Evolutionary conservation across 2,797 vertebrate genomes (phyloP), one percentile per base, ranked within the genome.

Genomic region (Pangasius mekongensis): DNA sequence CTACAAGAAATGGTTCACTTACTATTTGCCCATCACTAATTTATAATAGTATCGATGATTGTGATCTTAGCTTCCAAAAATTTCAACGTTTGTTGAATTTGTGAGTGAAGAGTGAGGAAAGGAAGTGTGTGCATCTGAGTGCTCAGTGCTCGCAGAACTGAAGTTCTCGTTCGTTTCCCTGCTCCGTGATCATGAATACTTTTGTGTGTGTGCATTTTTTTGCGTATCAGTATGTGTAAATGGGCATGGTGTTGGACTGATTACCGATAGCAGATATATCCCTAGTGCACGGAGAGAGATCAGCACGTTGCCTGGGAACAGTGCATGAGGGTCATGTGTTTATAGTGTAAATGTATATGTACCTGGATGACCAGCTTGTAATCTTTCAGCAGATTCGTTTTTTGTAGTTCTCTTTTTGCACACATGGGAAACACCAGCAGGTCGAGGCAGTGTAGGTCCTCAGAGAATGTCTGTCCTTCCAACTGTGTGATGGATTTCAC

Each of bases 301-400:
- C 20, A 24, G 9, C 10, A 43, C 9, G 2, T 73, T 39, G 3
- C 3, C 20, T 8, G 1, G 1, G 62, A 8, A 62, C 58, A 43
- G 39, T 43, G 39, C 39, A 43, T 43, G 39, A 43, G 24, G 39
- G 49, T 30, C 13, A 4, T 56, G 7, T 78, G 14, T 22, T 78
- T 33, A 20, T 56, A 9, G 14, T 36, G 47, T 27, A 52, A n/a
- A 16, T 36, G 84, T 86, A 71, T 89, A 91, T 91, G 84, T 74
- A 98, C 98, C 97, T 99, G 98, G 82, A 98, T 91, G 89, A 98
- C 86, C 82, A 98, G 96, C 93, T 95, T 97, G 92, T 94, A 89
- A 64, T 97, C 92, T 27, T 94, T 93, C 84, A 97, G 95, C 87
- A 98, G 95, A 89, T 95, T 93, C 92, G 91, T 95, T 90, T 93